These are phyloP conservation scores for Frankliniella intonsa DNA, from an alignment of 2,888 invertebrate genomes.

Conservation along the genomic window DNA sequence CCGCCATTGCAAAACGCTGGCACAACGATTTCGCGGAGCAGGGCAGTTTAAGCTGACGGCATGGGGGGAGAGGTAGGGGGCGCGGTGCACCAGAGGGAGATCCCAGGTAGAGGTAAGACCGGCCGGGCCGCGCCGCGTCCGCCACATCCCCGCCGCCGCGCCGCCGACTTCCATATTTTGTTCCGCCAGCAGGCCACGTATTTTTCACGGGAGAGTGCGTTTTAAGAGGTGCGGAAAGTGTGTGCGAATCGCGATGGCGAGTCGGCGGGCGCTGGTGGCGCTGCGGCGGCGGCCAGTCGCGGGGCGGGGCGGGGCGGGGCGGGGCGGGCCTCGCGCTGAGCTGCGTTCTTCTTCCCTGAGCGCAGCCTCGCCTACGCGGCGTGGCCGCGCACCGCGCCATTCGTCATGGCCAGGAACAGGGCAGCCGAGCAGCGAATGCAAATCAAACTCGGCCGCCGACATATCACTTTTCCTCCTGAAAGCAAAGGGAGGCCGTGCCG, in stretches of 20 bases:
- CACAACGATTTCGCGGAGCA: too few relatives aligned
- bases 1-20: too few relatives aligned
- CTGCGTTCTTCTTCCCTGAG: neutral
- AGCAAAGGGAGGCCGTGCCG: too few relatives aligned
- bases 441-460: neutral
- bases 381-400: neutral
- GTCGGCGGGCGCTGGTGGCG: neutral
- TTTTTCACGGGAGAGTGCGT: conserved; percentile 22
- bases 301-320: neutral
- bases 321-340: neutral
- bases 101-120: neutral
- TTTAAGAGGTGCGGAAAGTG: conserved; percentile 22
- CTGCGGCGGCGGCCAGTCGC: neutral
- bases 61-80: neutral
- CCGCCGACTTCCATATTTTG: neutral
- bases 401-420: conserved; percentile 4
- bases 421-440: conserved; percentile 1
- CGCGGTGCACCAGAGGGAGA: neutral
- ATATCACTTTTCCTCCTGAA: neutral
- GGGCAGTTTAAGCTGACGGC: neutral
- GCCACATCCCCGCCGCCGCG: neutral
- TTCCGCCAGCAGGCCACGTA: conserved; percentile 14
- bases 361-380: neutral
- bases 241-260: conserved; percentile 8
- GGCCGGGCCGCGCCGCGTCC: neutral